Conservation (phyloP, 2,113 vertebrate genomes). For the Hyperoodon ampullatus region DNA sequence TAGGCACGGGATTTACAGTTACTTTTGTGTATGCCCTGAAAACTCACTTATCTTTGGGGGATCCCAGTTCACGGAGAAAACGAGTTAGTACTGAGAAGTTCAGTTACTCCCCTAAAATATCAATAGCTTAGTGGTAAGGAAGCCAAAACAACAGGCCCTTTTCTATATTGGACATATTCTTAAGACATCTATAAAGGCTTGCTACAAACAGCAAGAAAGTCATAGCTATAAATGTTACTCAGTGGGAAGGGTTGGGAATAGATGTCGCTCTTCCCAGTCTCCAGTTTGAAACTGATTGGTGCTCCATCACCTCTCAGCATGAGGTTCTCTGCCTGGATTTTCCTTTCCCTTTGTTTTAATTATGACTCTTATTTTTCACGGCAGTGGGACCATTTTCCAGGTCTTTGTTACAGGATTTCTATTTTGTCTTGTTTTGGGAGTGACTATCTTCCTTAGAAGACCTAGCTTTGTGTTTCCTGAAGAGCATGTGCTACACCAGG, state of each 20-base stretch:
- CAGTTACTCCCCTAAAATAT: slow-evolving; percentile 86
- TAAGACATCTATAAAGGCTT: slow-evolving; percentile 87
- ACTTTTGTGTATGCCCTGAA: slow-evolving; percentile 79
- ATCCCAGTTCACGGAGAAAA: slow-evolving; percentile 84
- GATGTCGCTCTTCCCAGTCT: slow-evolving; percentile 53
- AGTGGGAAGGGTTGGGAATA: slow-evolving; percentile 80
- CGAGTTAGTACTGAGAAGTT: slow-evolving; percentile 84
- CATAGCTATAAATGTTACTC: slow-evolving; percentile 86
- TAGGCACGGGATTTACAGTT: slow-evolving; percentile 81
- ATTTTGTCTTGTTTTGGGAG: not conserved
- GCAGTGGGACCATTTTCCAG: not conserved
- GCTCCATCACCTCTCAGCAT: slow-evolving; percentile 64
- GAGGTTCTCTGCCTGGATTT: slow-evolving; percentile 73
- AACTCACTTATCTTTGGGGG: slow-evolving; percentile 80
- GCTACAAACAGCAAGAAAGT: slow-evolving; percentile 85
- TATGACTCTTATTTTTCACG: not conserved
- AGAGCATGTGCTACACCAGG: not conserved
- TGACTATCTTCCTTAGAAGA: not conserved
- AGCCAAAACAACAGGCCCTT: slow-evolving; percentile 87
- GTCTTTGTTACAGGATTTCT: slow-evolving; percentile 5
- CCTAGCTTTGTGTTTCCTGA: not conserved
- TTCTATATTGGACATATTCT: slow-evolving; percentile 91
- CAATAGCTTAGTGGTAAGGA: slow-evolving; percentile 89
- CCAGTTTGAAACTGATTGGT: slow-evolving; percentile 72
- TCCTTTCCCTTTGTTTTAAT: slow-evolving; percentile 73